Conservation (phyloP, 1,140 invertebrate genomes). For the Archivesica marissinica region DNA sequence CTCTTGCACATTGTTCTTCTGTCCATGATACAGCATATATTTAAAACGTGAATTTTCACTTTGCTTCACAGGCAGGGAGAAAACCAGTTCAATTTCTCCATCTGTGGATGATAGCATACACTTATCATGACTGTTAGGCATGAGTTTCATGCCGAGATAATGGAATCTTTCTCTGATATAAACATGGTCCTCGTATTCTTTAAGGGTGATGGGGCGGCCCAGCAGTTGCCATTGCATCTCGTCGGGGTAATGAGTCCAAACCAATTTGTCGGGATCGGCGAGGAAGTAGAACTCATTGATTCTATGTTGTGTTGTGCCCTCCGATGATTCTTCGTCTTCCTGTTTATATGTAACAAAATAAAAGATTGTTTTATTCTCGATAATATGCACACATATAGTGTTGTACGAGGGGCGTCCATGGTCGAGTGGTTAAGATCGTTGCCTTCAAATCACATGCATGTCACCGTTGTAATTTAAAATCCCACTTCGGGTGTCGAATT, state of each 20-base stretch:
- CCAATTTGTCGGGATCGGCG: slow-evolving; percentile 75
- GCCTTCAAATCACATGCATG: no score
- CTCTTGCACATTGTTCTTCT: slow-evolving; percentile 33
- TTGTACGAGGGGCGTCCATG: no score
- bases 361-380: no score
- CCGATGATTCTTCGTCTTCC: slow-evolving; percentile 74
- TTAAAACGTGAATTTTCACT: slow-evolving; percentile 77
- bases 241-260: slow-evolving; percentile 73
- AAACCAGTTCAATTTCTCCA: slow-evolving; percentile 76
- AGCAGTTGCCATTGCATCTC: slow-evolving; percentile 75
- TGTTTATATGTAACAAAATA: background rate
- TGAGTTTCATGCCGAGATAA: slow-evolving; percentile 75
- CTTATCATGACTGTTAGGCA: slow-evolving; percentile 67
- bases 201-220: slow-evolving; percentile 58
- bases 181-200: slow-evolving; percentile 67
- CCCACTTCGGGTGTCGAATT: no score
- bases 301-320: slow-evolving; percentile 77
- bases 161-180: slow-evolving; percentile 78
- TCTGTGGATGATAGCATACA: slow-evolving; percentile 73
- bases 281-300: slow-evolving; percentile 83
- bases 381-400: no score
- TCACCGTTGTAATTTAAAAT: background rate
- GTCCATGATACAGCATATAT: slow-evolving; percentile 78
- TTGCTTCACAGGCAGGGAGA: slow-evolving; percentile 70
- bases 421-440: no score